A percentile compares a stretch with the other conserved stretches of the same genome.
phyloP scores from a whole-genome alignment of 2,888 invertebrate genomes.

The Xestobium rufovillosum region DNA sequence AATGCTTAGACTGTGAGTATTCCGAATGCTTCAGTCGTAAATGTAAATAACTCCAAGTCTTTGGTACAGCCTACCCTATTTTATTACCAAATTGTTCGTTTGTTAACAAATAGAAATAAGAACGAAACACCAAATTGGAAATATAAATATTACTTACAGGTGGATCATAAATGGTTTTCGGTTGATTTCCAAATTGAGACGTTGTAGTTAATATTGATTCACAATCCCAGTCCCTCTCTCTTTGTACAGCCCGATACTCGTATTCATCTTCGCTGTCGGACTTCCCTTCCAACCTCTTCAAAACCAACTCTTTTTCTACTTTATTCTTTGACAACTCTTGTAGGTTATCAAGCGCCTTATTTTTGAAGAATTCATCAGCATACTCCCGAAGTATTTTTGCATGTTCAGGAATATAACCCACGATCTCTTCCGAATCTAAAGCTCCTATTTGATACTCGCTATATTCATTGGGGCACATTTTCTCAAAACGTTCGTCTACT shows the following conservation, averaged over 20 bases:
- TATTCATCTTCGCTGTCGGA: constrained; percentile 48
- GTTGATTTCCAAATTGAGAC: constrained; percentile 88
- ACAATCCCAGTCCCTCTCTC: constrained; percentile 79
- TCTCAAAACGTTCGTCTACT: constrained; percentile 84
- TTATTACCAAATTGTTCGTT: no score
- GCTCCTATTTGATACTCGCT: constrained; percentile 86
- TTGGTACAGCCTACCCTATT: no score
- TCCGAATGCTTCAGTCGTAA: no score
- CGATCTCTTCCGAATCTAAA: constrained; percentile 84
- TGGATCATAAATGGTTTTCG: constrained; percentile 74
- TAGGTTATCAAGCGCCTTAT: constrained; percentile 48
- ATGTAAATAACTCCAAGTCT: no score
- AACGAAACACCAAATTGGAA: no score
- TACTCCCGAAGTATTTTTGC: constrained; percentile 65
- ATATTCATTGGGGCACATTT: constrained; percentile 56
- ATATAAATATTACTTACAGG: constrained; percentile 52
- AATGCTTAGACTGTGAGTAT: no score
- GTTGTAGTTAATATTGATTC: constrained; percentile 85
- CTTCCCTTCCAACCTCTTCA: constrained; percentile 19
- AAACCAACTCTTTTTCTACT: constrained; percentile 19
- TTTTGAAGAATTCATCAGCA: constrained; percentile 67
- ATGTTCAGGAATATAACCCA: constrained; percentile 63
- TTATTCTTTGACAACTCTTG: constrained; percentile 41
- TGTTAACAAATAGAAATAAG: no score
- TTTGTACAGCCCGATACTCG: constrained; percentile 53